Evolutionary conservation across 2,888 invertebrate species (phyloP).

Genomic region (Harmothoe impar): DNA sequence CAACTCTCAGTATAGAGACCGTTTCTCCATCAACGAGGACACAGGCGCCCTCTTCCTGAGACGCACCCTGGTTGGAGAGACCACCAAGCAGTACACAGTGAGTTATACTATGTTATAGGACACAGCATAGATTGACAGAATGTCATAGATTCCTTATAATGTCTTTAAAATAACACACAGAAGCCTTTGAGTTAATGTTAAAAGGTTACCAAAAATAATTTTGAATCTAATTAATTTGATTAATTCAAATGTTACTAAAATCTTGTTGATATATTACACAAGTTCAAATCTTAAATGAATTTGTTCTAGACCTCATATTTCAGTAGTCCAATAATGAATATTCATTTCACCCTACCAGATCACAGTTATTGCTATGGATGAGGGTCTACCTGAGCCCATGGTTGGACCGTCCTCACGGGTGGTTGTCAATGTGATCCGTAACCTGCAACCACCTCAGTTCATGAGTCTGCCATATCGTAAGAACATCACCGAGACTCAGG

Average conservation of each 20-base stretch:
- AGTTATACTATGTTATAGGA: no score
- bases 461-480: constrained; percentile 60
- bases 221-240: no score
- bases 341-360: constrained; percentile 34
- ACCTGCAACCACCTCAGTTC: constrained; percentile 75
- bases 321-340: no score
- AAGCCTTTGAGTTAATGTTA: background rate
- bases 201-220: no score
- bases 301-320: no score
- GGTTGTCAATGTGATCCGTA: constrained; percentile 74
- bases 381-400: constrained; percentile 64
- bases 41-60: constrained; percentile 91
- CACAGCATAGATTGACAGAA: background rate
- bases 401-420: constrained; percentile 69
- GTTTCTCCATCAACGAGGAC: constrained; percentile 91
- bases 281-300: no score
- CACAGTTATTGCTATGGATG: constrained; percentile 67
- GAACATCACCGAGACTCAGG: constrained; percentile 66
- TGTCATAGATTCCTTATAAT: background rate
- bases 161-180: background rate
- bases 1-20: constrained; percentile 66
- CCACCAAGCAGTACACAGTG: constrained; percentile 68
- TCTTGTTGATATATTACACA: no score
- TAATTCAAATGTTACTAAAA: no score
- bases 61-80: constrained; percentile 71